Evolutionary conservation across 2,888 invertebrate species (phyloP).

Genomic region (Abrostola triplasia): DNA sequence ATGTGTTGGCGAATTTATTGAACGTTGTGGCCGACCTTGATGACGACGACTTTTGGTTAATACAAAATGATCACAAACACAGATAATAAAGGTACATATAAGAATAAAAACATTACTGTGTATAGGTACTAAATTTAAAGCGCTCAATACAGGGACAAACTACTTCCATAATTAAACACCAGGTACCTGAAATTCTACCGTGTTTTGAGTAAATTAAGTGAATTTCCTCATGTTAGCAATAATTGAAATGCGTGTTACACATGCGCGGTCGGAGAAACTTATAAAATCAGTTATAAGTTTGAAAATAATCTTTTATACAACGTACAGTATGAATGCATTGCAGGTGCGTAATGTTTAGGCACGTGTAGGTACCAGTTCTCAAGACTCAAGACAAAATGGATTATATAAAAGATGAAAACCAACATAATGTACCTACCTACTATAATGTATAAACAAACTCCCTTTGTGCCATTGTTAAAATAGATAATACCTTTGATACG

Average conservation of each 20-base stretch:
- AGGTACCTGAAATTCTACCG: constrained; percentile 2
- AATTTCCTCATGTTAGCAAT: neutral
- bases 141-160: too few relatives aligned
- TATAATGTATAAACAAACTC: constrained; percentile 3
- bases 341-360: constrained; percentile 9
- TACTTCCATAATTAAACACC: constrained; percentile 1
- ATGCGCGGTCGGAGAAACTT: neutral
- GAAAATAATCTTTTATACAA: constrained; percentile 15
- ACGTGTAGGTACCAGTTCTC: constrained; percentile 5
- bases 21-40: constrained; percentile 27
- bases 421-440: neutral
- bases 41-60: constrained; percentile 10
- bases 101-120: too few relatives aligned
- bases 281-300: constrained; percentile 6
- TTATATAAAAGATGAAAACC: constrained; percentile 23
- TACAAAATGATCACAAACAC: neutral
- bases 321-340: constrained; percentile 3
- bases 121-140: too few relatives aligned
- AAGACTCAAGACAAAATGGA: neutral
- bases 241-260: neutral
- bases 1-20: neutral
- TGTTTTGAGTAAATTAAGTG: neutral
- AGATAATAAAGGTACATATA: neutral
- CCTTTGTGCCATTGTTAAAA: constrained; percentile 21
- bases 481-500: constrained; percentile 12